Conservation (phyloP, 2,797 vertebrate species). For the Labeo calbasu region DNA sequence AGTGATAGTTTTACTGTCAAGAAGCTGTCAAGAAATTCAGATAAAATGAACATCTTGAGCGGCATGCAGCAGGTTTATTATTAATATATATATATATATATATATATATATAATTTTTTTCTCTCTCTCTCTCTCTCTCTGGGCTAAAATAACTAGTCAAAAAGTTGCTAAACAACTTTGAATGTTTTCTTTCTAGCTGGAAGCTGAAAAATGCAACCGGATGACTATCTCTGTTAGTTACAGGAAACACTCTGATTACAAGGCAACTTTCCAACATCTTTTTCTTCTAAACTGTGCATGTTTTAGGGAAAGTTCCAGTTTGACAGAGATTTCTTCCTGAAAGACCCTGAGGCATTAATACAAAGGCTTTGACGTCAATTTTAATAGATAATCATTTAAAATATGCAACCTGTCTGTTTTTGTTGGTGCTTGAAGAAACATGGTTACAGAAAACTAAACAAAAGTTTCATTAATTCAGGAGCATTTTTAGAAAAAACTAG, state of each 20-base stretch:
- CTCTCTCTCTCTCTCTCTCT: neutral
- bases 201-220: neutral
- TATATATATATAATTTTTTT: too few species aligned
- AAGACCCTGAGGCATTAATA: too few species aligned
- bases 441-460: neutral
- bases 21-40: neutral
- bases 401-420: neutral
- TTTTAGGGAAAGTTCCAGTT: neutral
- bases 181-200: neutral
- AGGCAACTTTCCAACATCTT: neutral
- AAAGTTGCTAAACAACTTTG: neutral
- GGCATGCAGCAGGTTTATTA: too few species aligned
- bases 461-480: neutral
- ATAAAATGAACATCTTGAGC: neutral
- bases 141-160: neutral
- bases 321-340: too few species aligned
- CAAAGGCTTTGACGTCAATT: too few species aligned
- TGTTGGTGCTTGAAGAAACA: neutral
- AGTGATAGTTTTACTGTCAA: neutral
- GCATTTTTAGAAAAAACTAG: neutral
- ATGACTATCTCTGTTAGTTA: neutral
- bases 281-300: neutral
- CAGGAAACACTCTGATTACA: neutral
- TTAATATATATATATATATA: too few species aligned
- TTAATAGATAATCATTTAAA: neutral